Percentiles rank a stretch among this genome's conserved stretches.
Conservation (phyloP, 2,113 vertebrate genomes). For the Muscicapa adusta region DNA sequence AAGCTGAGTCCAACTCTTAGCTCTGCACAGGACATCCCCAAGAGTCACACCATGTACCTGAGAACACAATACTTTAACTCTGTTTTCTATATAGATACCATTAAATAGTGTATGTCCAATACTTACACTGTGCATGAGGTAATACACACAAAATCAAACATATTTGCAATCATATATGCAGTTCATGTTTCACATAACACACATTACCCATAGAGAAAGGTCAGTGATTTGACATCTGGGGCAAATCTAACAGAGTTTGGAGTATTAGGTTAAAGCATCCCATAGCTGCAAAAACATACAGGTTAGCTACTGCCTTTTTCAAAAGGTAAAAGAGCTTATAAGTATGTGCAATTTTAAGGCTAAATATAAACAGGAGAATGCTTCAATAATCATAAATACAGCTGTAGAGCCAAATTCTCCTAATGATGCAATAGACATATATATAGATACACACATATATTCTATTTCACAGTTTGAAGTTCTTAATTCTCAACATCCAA, state of each 20-base stretch:
- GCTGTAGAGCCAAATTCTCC: constrained; percentile 19
- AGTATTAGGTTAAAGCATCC: not conserved
- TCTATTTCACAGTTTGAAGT: constrained; percentile 3
- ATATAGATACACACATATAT: constrained; percentile 4
- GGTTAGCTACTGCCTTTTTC: not conserved
- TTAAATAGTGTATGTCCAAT: not conserved
- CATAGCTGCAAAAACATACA: not conserved
- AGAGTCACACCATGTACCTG: not conserved
- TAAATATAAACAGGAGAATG: constrained; percentile 42
- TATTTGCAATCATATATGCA: not conserved
- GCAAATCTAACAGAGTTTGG: not conserved
- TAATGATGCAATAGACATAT: constrained; percentile 3
- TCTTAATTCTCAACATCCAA: not conserved
- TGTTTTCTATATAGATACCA: not conserved
- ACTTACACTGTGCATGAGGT: accelerated
- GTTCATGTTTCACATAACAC: not conserved
- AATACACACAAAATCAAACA: not conserved
- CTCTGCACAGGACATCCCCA: too few species aligned
- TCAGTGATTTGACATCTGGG: not conserved
- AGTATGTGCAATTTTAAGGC: not conserved
- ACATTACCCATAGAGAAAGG: not conserved
- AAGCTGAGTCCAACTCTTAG: not conserved
- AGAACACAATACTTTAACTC: not conserved
- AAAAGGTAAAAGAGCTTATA: not conserved
- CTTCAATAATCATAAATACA: constrained; percentile 29